Conservation (phyloP, 2,888 invertebrate genomes). For the Caenorhabditis sp. region DNA sequence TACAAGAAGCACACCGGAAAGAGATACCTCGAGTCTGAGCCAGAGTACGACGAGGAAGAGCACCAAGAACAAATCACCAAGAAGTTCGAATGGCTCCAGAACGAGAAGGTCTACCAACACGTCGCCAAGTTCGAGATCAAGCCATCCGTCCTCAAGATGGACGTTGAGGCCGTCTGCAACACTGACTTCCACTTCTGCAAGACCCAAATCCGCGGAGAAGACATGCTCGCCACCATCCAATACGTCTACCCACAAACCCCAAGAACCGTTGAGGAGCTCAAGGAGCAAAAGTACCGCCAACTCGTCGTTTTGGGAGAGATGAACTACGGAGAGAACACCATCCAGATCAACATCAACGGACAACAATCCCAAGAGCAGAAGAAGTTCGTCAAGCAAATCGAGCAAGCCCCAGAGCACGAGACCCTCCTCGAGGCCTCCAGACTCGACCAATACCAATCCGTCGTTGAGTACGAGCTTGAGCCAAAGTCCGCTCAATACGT, state of each 20-base stretch:
- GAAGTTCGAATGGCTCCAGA: slow-evolving; percentile 65
- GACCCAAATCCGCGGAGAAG: slow-evolving; percentile 64
- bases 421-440: slow-evolving; percentile 69
- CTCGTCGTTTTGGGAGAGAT: slow-evolving; percentile 57
- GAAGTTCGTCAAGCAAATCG: slow-evolving; percentile 69
- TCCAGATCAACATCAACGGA: slow-evolving; percentile 68
- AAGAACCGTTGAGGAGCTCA: slow-evolving; percentile 60
- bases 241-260: slow-evolving; percentile 67
- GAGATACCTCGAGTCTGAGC: slow-evolving; percentile 55
- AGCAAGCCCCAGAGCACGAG: slow-evolving; percentile 67
- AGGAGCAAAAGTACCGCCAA: slow-evolving; percentile 69
- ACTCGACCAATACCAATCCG: slow-evolving; percentile 70
- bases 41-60: slow-evolving; percentile 64
- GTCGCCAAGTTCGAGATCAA: slow-evolving; percentile 63
- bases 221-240: slow-evolving; percentile 55
- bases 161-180: slow-evolving; percentile 67
- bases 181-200: slow-evolving; percentile 67
- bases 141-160: slow-evolving; percentile 55
- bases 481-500: slow-evolving; percentile 47
- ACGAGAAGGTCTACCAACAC: slow-evolving; percentile 69
- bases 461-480: slow-evolving; percentile 68
- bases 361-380: slow-evolving; percentile 69
- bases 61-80: slow-evolving; percentile 57
- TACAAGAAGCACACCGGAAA: slow-evolving; percentile 59
- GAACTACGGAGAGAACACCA: slow-evolving; percentile 64